phyloP scores from a whole-genome alignment of 1,140 invertebrate genomes.

The Pseudomyrmex concolor region DNA sequence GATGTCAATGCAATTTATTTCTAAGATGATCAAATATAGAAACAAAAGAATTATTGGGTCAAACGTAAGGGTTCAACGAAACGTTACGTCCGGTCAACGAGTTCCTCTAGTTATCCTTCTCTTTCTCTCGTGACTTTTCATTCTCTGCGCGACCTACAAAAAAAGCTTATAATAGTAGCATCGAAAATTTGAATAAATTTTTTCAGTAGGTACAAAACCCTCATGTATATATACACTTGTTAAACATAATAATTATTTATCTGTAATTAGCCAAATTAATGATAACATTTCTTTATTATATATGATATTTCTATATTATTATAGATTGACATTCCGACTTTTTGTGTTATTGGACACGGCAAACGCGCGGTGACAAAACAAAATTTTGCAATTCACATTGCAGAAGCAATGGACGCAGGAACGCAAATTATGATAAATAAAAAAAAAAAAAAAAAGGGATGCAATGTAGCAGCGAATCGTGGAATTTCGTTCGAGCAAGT shows the following conservation, averaged over 20 bases:
- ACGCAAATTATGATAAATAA: not conserved
- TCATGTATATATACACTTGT: too few relatives aligned
- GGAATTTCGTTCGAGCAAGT: conserved; percentile 31
- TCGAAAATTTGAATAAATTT: conserved; percentile 14
- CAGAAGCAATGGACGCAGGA: not conserved
- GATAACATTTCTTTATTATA: not conserved
- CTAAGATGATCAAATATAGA: not conserved
- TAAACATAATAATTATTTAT: not conserved
- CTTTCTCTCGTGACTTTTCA: not conserved
- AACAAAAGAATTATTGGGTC: conserved; percentile 19
- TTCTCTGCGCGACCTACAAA: not conserved
- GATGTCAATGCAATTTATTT: conserved; percentile 16
- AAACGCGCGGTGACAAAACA: not conserved
- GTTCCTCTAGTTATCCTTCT: not conserved
- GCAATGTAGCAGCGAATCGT: conserved; percentile 11
- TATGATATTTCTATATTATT: not conserved
- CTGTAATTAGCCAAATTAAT: not conserved
- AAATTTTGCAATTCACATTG: not conserved
- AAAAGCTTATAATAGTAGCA: not conserved
- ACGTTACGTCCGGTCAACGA: conserved; percentile 39
- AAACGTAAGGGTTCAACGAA: conserved; percentile 37
- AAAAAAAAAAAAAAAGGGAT: not conserved
- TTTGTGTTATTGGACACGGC: not conserved
- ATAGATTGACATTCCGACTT: not conserved
- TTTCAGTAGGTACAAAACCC: too few relatives aligned